Percentiles rank a stretch among this genome's conserved stretches.
phyloP scores from a whole-genome alignment of 2,888 invertebrate genomes.

The Erynnis tages region DNA sequence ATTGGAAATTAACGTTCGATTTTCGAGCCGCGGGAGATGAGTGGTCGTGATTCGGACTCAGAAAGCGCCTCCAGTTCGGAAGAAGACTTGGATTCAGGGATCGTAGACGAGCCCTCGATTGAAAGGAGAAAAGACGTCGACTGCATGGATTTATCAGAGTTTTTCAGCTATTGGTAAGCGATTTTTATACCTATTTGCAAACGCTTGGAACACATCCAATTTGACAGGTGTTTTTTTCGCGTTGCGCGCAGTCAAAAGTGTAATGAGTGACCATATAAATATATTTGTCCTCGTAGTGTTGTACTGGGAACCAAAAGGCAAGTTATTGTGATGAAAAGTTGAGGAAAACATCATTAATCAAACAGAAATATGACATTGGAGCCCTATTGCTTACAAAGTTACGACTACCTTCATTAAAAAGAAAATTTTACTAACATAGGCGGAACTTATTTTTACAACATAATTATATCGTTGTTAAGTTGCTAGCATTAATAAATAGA shows the following conservation, averaged over 20 bases:
- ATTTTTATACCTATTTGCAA: slow-evolving; percentile 14
- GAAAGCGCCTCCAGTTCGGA: slow-evolving; percentile 57
- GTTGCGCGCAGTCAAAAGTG: neutral
- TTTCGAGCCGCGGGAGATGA: slow-evolving; percentile 41
- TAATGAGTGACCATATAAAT: neutral
- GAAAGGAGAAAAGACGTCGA: slow-evolving; percentile 47
- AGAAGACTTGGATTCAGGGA: slow-evolving; percentile 71
- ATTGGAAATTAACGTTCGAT: slow-evolving; percentile 8
- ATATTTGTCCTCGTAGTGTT: too few relatives aligned
- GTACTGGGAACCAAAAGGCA: too few relatives aligned
- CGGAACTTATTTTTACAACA: too few relatives aligned
- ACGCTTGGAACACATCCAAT: slow-evolving; percentile 15
- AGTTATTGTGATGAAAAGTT: too few relatives aligned
- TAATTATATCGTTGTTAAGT: too few relatives aligned
- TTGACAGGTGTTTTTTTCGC: slow-evolving; percentile 23
- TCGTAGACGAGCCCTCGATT: slow-evolving; percentile 55
- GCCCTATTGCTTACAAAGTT: too few relatives aligned
- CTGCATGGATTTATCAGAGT: slow-evolving; percentile 72
- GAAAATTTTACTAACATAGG: too few relatives aligned
- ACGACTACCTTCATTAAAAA: too few relatives aligned
- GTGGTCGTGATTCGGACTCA: slow-evolving; percentile 48
- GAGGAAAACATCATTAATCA: too few relatives aligned
- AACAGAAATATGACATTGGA: too few relatives aligned
- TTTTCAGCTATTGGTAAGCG: slow-evolving; percentile 71
- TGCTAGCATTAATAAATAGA: too few relatives aligned